Base-by-base conservation (phyloP, 2,888 invertebrate genomes). In the Agriopis aurantiaria region DNA sequence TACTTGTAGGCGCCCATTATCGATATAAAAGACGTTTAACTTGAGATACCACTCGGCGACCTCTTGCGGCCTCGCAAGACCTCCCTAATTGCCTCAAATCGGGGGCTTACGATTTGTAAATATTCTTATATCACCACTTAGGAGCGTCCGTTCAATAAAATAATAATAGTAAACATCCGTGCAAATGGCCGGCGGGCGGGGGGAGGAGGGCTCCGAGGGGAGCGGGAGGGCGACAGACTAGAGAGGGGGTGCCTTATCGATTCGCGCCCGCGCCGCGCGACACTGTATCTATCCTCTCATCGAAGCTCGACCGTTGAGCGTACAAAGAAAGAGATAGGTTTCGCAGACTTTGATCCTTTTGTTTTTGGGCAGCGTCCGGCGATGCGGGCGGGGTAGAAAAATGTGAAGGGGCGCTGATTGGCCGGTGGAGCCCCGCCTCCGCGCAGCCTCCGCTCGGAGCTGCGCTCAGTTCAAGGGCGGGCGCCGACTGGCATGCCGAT, bases 251-350 rank as follows among this genome's bases (percentile, higher is more conserved):
- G 77, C 86, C 84, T 82, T 91, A 92, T 93, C 91, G 93, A 93
- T 93, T 91, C 90, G 91, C 93, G 93, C 93, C 90, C 91, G 93
- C 94, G 94, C 90, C 91, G 92, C 94, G 93, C 95, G 92, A 91
- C 91, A 90, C 87, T 89, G 93, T 94, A 93, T 93, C 93, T 93
- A 90, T 93, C 91, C 91, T 93, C 93, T 93, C 93, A 91, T 93
- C 93, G 93, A 92, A 89, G 91, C 92, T 90, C 92, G 92, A 84
- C 91, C 85, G 90, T 90, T 84, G 88, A 91, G 92, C 91, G 86
- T 93, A 94, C 93, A 94, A 93, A 93, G 93, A 94, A 93, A 94
- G 93, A 94, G 94, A 94, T 94, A 93, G 94, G 93, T 93, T 93
- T 93, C 93, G 92, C 91, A 90, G 93, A 92, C 92, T 93, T 93